A percentile compares a stretch with the other conserved stretches of the same genome.
Conservation (phyloP, 1,140 invertebrate species). For the Andricus grossulariae region DNA sequence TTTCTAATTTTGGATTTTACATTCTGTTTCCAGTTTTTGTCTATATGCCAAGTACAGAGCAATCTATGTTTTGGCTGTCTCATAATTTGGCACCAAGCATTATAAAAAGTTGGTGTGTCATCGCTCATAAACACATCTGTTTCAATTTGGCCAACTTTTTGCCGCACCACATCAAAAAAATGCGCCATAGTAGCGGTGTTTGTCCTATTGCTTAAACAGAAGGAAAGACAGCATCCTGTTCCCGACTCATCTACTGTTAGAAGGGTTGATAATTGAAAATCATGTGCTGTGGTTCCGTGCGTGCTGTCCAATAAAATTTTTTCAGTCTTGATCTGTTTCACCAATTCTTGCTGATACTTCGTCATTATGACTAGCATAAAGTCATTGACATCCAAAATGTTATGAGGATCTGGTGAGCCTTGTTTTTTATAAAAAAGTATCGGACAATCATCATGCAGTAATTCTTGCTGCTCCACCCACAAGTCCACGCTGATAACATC, state of each 20-base stretch:
- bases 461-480: neutral
- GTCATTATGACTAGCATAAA: neutral
- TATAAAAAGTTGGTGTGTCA: no score
- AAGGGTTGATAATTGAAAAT: no score
- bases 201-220: no score
- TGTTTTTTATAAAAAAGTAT: neutral
- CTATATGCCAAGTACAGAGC: neutral
- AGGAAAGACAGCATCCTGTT: no score
- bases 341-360: neutral
- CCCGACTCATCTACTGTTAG: no score
- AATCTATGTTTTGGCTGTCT: neutral
- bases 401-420: neutral
- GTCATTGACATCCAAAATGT: neutral
- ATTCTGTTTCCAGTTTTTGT: neutral
- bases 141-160: no score
- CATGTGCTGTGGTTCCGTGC: no score
- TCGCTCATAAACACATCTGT: no score
- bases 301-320: no score
- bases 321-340: neutral
- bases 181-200: no score
- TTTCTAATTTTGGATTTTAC: neutral
- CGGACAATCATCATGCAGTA: neutral
- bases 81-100: neutral
- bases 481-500: neutral
- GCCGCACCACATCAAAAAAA: no score